Evolutionary conservation across 2,113 vertebrate species (phyloP), one percentile per base, ranked within the genome.

Genomic region (Merops nubicus): DNA sequence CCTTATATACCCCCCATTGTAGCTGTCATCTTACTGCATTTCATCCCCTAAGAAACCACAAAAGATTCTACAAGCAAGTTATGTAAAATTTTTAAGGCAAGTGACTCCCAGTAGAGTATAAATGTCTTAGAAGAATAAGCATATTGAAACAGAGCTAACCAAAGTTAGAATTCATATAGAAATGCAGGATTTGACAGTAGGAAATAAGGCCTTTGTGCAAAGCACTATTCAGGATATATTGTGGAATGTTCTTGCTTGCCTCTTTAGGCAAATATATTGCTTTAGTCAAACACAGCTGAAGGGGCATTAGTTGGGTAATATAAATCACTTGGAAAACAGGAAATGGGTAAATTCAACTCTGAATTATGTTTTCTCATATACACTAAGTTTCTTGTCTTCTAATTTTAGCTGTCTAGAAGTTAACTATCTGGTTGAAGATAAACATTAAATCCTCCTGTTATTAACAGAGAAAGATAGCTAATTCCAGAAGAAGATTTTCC

Each of bases 251-350:
- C 57, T 72, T 93, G 6, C 62, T 93, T 89, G 40, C 12, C 17
- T 94, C 48, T 92, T 75, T 34, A 85, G 65, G 69, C 22, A 95
- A 89, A 95, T 92, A 91, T 92, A 91, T 95, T 79, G 31, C 50
- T 85, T 48, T 79, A 69, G 53, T 82, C 36, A 79, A 95, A 82
- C 12, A 63, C 8, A 85, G 65, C 48, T 89, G 31, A 95, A 88
- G 36, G 43, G 62, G n/a, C 74, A 93, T 92, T 89, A 87, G 48
- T 17, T 82, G 8, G 38, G 36, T 82, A 62, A 69, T 76, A 93
- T 95, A 96, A 96, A 97, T 91, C 87, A 95, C 62, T 26, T 89
- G 84, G 85, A 94, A 94, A 85, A 14, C 69, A 94, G 81, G 91
- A 96, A 93, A 94, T 69, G 9, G 62, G 43, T 76, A 76, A 88